Base-by-base conservation (phyloP, 2,888 invertebrate species). In the Blastobasis adustella region DNA sequence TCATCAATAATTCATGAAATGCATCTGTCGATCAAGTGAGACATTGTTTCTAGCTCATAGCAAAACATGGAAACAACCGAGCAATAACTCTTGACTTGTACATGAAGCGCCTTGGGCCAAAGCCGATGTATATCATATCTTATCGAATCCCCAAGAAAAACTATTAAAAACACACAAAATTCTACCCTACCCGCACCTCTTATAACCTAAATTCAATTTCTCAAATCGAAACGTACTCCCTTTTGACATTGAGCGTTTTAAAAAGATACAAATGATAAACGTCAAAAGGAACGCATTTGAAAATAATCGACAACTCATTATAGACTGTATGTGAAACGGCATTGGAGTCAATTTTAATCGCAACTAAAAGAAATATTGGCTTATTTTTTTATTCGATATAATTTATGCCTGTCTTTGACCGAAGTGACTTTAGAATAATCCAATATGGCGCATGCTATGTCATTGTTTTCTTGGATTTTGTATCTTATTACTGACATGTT, bases 331-430 rank as follows among this genome's bases (percentile, higher is more conserved):
- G 5, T 0, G 0, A 5, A 41, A 8, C 0, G 0, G 0, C 0
- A 6, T 58, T 62, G 38, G 54, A 61, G 51, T 52, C 8, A 49
- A 8, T 60, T 68, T 67, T 6, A 51, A 42, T 53, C 54, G 51
- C n/a, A 36, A 10, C 37, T 49, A 46, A 37, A 37, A 51, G 47
- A 64, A 57, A 63, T 65, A 67, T 67, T 61, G 55, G 49, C 49
- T 50, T 53, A 53, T 55, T 55, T 53, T 55, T 48, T 23, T 23
- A 39, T 56, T 61, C 60, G 61, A 62, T 66, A 71, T 73, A 71
- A 74, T 73, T 74, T 67, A 74, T 69, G 63, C 61, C 65, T 62
- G 70, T 65, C 67, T 73, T 72, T 71, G 73, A 73, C 71, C 75
- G 69, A 67, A 69, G 52, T 49, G 23, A 23, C 23, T 23, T 23